Base-by-base conservation (phyloP, 2,113 vertebrate species). In the Corythornis madagascariensis region DNA sequence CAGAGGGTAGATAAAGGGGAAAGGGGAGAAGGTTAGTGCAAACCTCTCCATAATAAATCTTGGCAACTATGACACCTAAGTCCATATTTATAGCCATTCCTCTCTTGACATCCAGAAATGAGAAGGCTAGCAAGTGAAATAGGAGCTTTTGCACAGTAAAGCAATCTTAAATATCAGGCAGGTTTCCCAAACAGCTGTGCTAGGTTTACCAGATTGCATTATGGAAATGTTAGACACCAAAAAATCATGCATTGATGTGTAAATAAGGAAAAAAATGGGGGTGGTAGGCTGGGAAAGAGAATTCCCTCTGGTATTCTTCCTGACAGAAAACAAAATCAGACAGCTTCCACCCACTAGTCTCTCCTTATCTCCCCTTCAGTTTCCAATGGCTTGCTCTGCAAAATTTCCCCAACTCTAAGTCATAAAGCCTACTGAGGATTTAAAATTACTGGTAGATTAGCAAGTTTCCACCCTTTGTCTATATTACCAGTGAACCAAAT, bases 251-350 rank as follows among this genome's bases (percentile, higher is more conserved):
- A 78, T 48, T 73, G 78, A 67, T 91, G 86, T 71, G 91, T 64
- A 90, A 92, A 88, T 93, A 84, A 78, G 60, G 76, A 25, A 18
- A 63, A 83, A 83, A 94, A 93, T 70, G 74, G 61, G 86, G 90
- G 91, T 94, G 91, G 94, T 61, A 94, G 86, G 81, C 81, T 94
- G 91, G 95, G 92, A 95, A 96, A 82, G 80, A 93, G 94, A 93
- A 96, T 96, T 96, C 95, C 95, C 93, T 94, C 77, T 96, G 90
- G 92, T 95, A 93, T 89, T 88, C 90, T 94, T 96, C 92, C 88
- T 95, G 94, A 86, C 93, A 96, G 92, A 95, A 96, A 92, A 92
- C 91, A 96, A 91, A 96, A 95, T 92, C 90, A 95, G 93, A 92
- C 93, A 91, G 92, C 83, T 96, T 90, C 95, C 95, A 96, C 94